These are phyloP conservation scores for Eucera pruinosa DNA, from an alignment of 2,888 invertebrate genomes.

Conservation along the genomic window DNA sequence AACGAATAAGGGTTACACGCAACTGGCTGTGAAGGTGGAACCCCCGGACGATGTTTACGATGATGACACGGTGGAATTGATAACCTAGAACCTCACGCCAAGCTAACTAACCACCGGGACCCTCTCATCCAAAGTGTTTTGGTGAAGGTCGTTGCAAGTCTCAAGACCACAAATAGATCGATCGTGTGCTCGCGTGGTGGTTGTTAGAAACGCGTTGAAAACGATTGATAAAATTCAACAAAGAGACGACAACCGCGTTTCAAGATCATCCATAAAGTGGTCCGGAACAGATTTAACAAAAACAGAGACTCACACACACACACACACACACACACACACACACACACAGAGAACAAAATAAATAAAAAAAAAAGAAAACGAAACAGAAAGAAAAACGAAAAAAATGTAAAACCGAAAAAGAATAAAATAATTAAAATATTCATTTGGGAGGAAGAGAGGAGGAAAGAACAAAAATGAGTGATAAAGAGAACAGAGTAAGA, in stretches of 20 bases:
- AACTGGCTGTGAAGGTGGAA: conserved; percentile 80
- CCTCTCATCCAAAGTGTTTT: conserved; percentile 57
- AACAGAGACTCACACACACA: too few relatives aligned
- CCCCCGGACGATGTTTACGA: conserved; percentile 80
- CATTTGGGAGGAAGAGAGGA: background rate
- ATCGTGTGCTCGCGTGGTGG: conserved; percentile 29
- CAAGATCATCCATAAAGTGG: conserved; percentile 34
- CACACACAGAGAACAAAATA: too few relatives aligned
- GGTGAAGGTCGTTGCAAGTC: conserved; percentile 58
- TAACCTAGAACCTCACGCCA: conserved; percentile 77
- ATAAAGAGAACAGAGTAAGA: background rate
- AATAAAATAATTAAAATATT: conserved; percentile 13
- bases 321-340: too few relatives aligned
- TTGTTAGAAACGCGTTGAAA: conserved; percentile 19
- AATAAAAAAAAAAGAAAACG: too few relatives aligned
- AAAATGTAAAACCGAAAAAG: conserved; percentile 17
- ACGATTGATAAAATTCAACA: too few relatives aligned
- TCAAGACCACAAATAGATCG: conserved; percentile 46
- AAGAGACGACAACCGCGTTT: conserved; percentile 12
- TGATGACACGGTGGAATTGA: conserved; percentile 81
- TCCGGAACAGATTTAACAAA: too few relatives aligned
- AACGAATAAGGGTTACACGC: conserved; percentile 80
- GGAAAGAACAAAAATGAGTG: conserved; percentile 23
- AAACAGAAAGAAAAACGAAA: conserved; percentile 11
- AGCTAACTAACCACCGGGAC: conserved; percentile 56